A percentile compares a stretch with the other conserved stretches of the same genome.
phyloP scores from a whole-genome alignment of 2,797 vertebrate genomes.

The Loriculus beryllinus region DNA sequence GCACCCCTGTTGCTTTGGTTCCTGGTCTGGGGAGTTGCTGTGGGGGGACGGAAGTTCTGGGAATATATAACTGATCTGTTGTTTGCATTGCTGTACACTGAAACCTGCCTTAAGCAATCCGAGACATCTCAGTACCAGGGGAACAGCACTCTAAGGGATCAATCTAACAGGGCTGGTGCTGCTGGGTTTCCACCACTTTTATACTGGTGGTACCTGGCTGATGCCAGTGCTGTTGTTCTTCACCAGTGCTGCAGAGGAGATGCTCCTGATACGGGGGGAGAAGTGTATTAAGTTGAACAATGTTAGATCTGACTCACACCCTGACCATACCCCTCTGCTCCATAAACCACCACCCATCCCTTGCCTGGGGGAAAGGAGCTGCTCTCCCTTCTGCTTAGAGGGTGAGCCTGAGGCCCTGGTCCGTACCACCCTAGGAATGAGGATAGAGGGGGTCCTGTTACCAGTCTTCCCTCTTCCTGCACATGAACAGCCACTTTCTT shows the following conservation, averaged over 20 bases:
- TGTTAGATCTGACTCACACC: neutral
- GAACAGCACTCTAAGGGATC: rapidly evolving
- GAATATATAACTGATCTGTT: neutral
- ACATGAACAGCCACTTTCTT: rapidly evolving
- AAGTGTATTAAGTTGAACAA: rapidly evolving
- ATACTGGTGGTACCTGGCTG: neutral
- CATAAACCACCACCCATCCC: rapidly evolving
- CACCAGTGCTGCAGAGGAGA: neutral
- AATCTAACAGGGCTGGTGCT: neutral
- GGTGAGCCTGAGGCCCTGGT: neutral
- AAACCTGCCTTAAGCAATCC: slow-evolving; percentile 43
- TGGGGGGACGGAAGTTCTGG: neutral
- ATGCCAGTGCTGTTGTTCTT: neutral
- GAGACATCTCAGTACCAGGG: neutral
- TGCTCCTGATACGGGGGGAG: rapidly evolving
- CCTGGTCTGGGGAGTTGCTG: neutral
- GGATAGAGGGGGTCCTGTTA: rapidly evolving
- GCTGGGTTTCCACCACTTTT: neutral
- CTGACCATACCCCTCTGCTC: neutral
- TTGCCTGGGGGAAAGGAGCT: neutral
- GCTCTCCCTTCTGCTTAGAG: neutral
- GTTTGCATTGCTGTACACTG: neutral
- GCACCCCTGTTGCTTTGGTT: neutral
- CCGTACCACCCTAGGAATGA: rapidly evolving
- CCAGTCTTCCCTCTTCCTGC: neutral